Evolutionary conservation across 2,888 invertebrate genomes (phyloP).

Genomic region (Strigamia maritima): DNA sequence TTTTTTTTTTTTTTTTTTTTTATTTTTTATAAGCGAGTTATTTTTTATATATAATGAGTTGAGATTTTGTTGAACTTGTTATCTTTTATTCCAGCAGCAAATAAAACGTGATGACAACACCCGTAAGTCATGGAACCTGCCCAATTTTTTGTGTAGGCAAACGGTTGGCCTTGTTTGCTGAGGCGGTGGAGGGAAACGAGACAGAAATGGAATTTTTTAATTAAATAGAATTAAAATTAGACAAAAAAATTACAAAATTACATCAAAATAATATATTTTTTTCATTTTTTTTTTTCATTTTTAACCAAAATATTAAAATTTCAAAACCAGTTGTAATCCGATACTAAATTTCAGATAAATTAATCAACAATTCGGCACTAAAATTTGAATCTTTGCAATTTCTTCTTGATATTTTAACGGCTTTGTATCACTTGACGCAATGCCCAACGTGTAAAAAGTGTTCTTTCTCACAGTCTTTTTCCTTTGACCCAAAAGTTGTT

Average conservation of each 20-base stretch:
- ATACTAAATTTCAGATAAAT: too few relatives aligned
- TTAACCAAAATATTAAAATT: too few relatives aligned
- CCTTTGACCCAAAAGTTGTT: not conserved
- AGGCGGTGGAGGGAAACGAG: not conserved
- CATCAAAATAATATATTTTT: too few relatives aligned
- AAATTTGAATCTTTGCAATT: too few relatives aligned
- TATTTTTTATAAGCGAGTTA: not conserved
- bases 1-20: not conserved
- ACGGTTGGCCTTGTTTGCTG: slow-evolving; percentile 1
- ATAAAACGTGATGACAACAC: slow-evolving; percentile 16
- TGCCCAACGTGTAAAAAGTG: not conserved
- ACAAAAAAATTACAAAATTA: too few relatives aligned
- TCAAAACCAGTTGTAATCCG: too few relatives aligned
- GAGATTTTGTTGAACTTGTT: not conserved
- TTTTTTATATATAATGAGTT: not conserved
- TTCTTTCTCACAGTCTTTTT: not conserved
- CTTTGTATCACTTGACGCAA: not conserved
- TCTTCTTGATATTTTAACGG: too few relatives aligned
- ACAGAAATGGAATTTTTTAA: not conserved
- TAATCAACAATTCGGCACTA: too few relatives aligned
- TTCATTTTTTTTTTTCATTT: too few relatives aligned
- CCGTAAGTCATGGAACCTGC: slow-evolving; percentile 16
- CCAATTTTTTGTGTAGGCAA: not conserved
- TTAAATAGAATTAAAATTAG: too few relatives aligned
- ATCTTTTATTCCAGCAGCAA: not conserved